These are phyloP conservation scores for Stramonita haemastoma DNA, from an alignment of 2,888 invertebrate genomes.

Conservation along the genomic window DNA sequence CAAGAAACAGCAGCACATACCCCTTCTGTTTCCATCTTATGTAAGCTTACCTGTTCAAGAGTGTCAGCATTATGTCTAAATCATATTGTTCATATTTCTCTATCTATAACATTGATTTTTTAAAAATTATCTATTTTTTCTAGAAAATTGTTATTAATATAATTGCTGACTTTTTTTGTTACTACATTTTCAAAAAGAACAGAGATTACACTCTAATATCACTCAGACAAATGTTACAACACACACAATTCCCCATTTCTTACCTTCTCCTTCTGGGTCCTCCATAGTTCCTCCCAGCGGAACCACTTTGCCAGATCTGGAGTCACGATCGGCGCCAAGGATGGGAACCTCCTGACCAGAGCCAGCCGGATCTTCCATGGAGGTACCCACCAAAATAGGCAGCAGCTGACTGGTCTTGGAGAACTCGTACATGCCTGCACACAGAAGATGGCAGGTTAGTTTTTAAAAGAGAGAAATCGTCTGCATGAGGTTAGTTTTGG, in stretches of 20 bases:
- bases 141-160: no score
- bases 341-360: constrained; percentile 72
- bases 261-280: constrained; percentile 74
- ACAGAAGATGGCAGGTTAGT: neutral
- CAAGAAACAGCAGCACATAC: no score
- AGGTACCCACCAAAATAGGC: constrained; percentile 75
- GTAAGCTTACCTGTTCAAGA: no score
- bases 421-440: constrained; percentile 74
- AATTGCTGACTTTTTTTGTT: no score
- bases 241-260: neutral
- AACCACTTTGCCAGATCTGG: constrained; percentile 62
- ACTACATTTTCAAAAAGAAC: no score
- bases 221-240: neutral
- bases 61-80: no score
- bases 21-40: no score
- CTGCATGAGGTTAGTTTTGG: neutral
- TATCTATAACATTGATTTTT: no score
- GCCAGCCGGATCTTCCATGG: constrained; percentile 71
- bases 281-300: constrained; percentile 76
- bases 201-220: no score
- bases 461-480: neutral
- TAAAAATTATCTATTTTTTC: no score
- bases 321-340: constrained; percentile 69
- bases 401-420: constrained; percentile 73
- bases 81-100: no score